Evolutionary conservation across 2,888 invertebrate species (phyloP), one percentile per base, ranked within the genome.

Genomic region (Morpho deidamia): DNA sequence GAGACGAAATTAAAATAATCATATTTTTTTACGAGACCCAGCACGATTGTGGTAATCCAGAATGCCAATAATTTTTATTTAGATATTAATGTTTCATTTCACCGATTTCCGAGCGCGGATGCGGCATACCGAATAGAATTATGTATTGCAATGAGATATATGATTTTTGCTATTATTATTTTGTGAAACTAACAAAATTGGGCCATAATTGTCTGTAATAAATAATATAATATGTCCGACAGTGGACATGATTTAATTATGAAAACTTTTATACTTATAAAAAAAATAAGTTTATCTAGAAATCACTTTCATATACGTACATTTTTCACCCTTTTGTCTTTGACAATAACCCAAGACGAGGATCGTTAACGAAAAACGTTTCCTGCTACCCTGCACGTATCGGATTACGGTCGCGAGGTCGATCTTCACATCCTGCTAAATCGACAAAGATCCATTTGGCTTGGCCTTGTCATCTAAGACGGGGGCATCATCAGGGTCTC

Each of bases 361-460:
- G 74, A 74, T 75, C 72, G 73, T 80, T 76, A 72, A 65, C 70
- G 65, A 76, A 77, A 77, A 79, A 76, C 61, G 67, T 74, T 83
- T 83, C 81, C 81, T 77, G 69, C 49, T 51, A 48, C 66, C 72
- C 66, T 70, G 63, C 71, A 77, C 68, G 65, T 72, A 74, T 79
- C 68, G 74, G 74, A 73, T 80, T 76, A 76, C 69, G 67, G 44
- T 37, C 61, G 63, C 74, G 72, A 84, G 82, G 69, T 68, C 67
- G 67, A 65, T 74, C 70, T 73, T 74, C 71, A 76, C 70, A 81
- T 83, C 81, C 80, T 81, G 77, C 74, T 75, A 74, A 72, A 70
- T 74, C 63, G 71, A 82, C 78, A 81, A 79, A 37, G 77, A 72
- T 75, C 68, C 66, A 69, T 67, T 68, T 61, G 62, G 56, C 59